Base-by-base conservation (phyloP, 2,888 invertebrate species). In the Marronus borbonicus region DNA sequence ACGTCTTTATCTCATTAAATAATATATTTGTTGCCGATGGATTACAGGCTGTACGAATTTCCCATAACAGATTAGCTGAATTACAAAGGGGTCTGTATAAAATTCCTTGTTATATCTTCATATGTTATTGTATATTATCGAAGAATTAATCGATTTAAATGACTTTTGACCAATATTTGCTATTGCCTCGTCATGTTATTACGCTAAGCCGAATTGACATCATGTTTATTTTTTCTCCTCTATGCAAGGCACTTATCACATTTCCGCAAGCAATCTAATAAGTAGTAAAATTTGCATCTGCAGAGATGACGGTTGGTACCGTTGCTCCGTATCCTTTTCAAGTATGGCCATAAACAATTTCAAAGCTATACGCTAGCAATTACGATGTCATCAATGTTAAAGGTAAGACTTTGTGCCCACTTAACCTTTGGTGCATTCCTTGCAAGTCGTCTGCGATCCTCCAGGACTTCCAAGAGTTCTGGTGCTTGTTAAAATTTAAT, bases 361-460 rank as follows among this genome's bases (percentile, higher is more conserved):
- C 66, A 66, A 66, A 66, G 66, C 44, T 44, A 44, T 20, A 66
- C 66, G 66, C 5, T 17, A 39, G 17, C 44, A 17, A 49, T 44
- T 66, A 44, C 17, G 44, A 66, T 2, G 66, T 66, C 66, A 66
- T 66, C 66, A 66, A 44, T 66, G 66, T 39, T 39, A 49, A 66
- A 66, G 66, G n/a, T 44, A 14, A n/a, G 65, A 65, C 65, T 39
- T 65, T 14, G 65, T 39, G 39, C 36, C 39, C 66, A 39, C 39
- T 66, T 44, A 66, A 60, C 12, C 60, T 60, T 60, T 60, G 12
- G 44, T 66, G 66, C n/a, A 39, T 66, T 66, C 39, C 66, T 66
- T 44, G 44, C 39, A 39, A 60, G 28, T 20, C 28, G 20, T 20
- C 28, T 28, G 10, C 20, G 60, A 60, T 44, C 20, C 60, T 5